phyloP scores from a whole-genome alignment of 2,888 invertebrate genomes.

The Chloromyia formosa region DNA sequence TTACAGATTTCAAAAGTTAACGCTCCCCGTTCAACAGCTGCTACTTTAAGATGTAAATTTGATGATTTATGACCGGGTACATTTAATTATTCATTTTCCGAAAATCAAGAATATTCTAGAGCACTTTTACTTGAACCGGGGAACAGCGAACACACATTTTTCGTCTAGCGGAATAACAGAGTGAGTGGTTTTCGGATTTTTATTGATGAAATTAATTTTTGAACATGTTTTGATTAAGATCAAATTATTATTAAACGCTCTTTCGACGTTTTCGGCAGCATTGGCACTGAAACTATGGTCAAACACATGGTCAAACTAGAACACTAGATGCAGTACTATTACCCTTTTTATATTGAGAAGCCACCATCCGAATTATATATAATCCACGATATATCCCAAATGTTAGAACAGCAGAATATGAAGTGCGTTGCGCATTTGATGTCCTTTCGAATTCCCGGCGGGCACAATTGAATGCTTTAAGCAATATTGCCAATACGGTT shows the following conservation, averaged over 20 bases:
- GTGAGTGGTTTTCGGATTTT: neutral
- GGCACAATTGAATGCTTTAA: constrained; percentile 17
- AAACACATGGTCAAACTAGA: too few species aligned
- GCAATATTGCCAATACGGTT: constrained; percentile 29
- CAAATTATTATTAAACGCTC: too few species aligned
- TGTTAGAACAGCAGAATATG: too few species aligned
- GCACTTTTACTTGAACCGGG: neutral
- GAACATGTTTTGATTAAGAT: too few species aligned
- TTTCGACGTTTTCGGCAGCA: too few species aligned
- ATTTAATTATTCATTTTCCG: constrained; percentile 31
- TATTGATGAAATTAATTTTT: neutral
- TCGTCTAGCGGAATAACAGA: neutral
- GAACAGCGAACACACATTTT: neutral
- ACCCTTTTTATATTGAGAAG: too few species aligned
- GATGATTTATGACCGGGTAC: constrained; percentile 33
- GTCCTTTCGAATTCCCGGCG: constrained; percentile 22
- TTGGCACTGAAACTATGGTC: too few species aligned
- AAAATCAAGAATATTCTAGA: neutral
- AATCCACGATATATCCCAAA: too few species aligned
- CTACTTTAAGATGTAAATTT: constrained; percentile 8
- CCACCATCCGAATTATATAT: too few species aligned
- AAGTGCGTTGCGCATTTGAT: neutral
- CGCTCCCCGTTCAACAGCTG: constrained; percentile 22
- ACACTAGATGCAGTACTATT: too few species aligned
- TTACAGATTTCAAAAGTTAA: constrained; percentile 29